Percentiles rank a stretch among this genome's conserved stretches.
phyloP scores from a whole-genome alignment of 2,797 vertebrate species.

The Acanthiza pusilla region DNA sequence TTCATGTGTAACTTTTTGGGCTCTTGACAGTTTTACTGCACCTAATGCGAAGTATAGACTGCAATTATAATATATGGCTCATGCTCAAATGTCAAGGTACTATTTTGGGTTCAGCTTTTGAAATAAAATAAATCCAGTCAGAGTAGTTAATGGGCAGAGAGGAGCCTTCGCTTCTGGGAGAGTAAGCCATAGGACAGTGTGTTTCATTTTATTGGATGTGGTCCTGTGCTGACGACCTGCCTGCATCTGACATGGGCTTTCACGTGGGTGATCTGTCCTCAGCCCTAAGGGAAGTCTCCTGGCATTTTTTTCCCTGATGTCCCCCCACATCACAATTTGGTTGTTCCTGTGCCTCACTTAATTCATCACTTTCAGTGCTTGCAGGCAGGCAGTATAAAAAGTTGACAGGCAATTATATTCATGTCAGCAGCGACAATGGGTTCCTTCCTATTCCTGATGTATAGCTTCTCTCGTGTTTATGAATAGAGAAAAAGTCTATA shows the following conservation, averaged over 20 bases:
- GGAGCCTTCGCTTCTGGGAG: neutral
- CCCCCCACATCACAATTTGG: neutral
- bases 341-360: neutral
- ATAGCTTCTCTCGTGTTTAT: neutral
- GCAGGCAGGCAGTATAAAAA: neutral
- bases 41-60: slow-evolving; percentile 44
- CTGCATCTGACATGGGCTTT: neutral
- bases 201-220: neutral
- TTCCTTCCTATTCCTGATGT: neutral
- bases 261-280: neutral
- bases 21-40: slow-evolving; percentile 44
- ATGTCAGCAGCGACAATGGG: neutral
- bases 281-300: neutral
- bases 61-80: slow-evolving; percentile 54
- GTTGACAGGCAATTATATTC: neutral
- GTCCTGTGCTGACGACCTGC: neutral
- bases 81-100: slow-evolving; percentile 58
- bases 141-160: slow-evolving; percentile 27
- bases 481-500: neutral
- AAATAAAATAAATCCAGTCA: slow-evolving; percentile 31
- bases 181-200: neutral
- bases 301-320: neutral
- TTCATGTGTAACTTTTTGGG: slow-evolving; percentile 11
- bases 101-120: slow-evolving; percentile 52
- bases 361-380: neutral